A percentile compares a stretch with the other conserved stretches of the same genome.
These are phyloP conservation scores for Penaeus monodon DNA, from an alignment of 2,888 invertebrate genomes.

Conservation along the genomic window DNA sequence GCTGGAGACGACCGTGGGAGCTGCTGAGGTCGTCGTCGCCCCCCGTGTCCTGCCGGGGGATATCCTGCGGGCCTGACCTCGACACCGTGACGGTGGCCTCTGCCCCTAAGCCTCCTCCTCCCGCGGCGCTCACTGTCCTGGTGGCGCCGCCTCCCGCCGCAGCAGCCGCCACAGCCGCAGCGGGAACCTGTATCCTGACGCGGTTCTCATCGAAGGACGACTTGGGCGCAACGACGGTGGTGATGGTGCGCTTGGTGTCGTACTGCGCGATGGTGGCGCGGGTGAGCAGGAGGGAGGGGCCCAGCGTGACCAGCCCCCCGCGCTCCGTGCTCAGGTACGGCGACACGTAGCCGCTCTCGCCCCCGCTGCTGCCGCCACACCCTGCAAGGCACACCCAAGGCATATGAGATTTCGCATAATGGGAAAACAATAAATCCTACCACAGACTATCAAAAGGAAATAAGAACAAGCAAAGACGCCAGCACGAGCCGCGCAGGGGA, in stretches of 20 bases:
- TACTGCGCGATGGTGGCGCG: slow-evolving; percentile 53
- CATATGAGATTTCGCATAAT: neutral
- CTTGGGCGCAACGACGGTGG: slow-evolving; percentile 49
- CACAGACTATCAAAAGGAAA: too few species aligned
- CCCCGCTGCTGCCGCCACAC: slow-evolving; percentile 56
- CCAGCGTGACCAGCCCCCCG: slow-evolving; percentile 37
- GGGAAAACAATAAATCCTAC: too few species aligned
- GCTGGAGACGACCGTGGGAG: slow-evolving; percentile 1
- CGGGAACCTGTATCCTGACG: slow-evolving; percentile 52
- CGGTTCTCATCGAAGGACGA: slow-evolving; percentile 52
- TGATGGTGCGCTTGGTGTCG: slow-evolving; percentile 55
- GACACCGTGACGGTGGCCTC: slow-evolving; percentile 24
- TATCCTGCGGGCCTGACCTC: neutral
- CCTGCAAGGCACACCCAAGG: slow-evolving; percentile 11
- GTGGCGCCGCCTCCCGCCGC: neutral
- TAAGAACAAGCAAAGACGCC: too few species aligned
- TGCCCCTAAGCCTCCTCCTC: slow-evolving; percentile 13
- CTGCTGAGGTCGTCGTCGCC: neutral
- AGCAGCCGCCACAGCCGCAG: slow-evolving; percentile 24
- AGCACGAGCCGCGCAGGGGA: too few species aligned
- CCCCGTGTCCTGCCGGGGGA: neutral
- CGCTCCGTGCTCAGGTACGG: slow-evolving; percentile 45
- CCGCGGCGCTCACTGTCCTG: neutral
- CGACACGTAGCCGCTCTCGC: slow-evolving; percentile 52
- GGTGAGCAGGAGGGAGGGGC: slow-evolving; percentile 46